Evolutionary conservation across 2,113 vertebrate genomes (phyloP), one percentile per base, ranked within the genome.

Genomic region (Eulemur macaco): DNA sequence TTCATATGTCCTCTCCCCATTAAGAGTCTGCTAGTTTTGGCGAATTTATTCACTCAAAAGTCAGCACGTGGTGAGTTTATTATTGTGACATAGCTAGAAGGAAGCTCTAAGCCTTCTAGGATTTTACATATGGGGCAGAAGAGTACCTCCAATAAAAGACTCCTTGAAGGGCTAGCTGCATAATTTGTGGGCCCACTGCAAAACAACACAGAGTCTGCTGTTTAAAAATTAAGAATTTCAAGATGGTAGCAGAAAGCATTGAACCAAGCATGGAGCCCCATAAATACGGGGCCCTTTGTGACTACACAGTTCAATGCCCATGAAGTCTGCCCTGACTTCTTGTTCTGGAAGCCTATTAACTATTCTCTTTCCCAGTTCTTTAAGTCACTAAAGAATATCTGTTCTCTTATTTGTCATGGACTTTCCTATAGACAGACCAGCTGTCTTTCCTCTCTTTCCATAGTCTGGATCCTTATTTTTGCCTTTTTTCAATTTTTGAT

Each of bases 401-500:
- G 8, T 77, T 84, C 31, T 74, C 20, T 94, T 45, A 50, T 81
- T 81, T 84, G 39, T 63, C 18, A 31, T 23, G 34, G 42, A 84
- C 8, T 76, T 50, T 76, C 23, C 58, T 27, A 60, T 27, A 60
- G 58, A 60, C 23, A 60, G 27, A 81, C 9, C 31, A 56, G 29
- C 34, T 90, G 45, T 60, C 39, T 83, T 80, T 69, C 0, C 5
- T 77, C 12, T 91, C 15, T 29, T 11, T 81, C 90, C 34, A 60
- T 77, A 69, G 13, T 45, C 85, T 5, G 18, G 7, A 76, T 85
- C 77, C 39, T 84, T 47, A 42, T 47, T n/a, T 94, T 69, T 92
- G 39, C 14, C 31, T 83, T 85, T 94, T 82, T 91, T 85, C 25
- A 76, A 4, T 45, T 90, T 97, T 82, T 76, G n/a, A 68, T 78